These are phyloP conservation scores for Ivindomyrus marchei DNA, from an alignment of 2,113 vertebrate species.

Conservation along the genomic window DNA sequence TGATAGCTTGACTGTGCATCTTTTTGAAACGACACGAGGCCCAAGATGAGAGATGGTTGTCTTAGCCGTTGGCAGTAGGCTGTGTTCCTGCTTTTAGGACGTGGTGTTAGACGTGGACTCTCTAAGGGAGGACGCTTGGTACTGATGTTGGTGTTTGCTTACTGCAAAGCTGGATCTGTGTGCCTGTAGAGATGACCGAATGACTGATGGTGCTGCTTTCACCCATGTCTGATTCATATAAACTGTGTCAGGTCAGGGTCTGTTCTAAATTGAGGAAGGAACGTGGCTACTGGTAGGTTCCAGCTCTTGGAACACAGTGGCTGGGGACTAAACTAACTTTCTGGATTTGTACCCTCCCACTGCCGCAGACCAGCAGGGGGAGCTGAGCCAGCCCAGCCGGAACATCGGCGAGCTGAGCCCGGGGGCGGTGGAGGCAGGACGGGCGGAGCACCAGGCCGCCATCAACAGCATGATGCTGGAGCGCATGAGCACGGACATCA, in stretches of 20 bases:
- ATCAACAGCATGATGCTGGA: constrained; percentile 99
- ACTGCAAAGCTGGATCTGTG: not conserved
- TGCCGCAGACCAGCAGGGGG: constrained; percentile 67
- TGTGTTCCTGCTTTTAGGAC: not conserved
- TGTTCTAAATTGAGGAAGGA: not conserved
- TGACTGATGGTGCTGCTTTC: not conserved
- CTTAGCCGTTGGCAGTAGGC: not conserved
- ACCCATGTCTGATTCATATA: not conserved
- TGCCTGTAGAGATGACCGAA: not conserved
- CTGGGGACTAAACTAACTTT: not conserved
- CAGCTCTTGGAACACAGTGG: not conserved
- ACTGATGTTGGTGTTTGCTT: not conserved
- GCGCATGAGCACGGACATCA: constrained; percentile 94
- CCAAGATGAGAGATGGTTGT: not conserved
- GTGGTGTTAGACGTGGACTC: not conserved
- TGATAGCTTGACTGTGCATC: not conserved
- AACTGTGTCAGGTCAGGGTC: not conserved
- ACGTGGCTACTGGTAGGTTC: not conserved
- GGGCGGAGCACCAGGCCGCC: constrained; percentile 81
- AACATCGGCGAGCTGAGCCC: constrained; percentile 92
- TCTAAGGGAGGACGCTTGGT: not conserved
- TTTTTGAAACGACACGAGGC: not conserved
- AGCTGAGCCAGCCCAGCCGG: constrained; percentile 64
- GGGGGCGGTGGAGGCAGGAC: constrained; percentile 79
- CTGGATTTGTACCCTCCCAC: not conserved